phyloP scores from a whole-genome alignment of 2,797 vertebrate species.

The Enteromius paludinosus region DNA sequence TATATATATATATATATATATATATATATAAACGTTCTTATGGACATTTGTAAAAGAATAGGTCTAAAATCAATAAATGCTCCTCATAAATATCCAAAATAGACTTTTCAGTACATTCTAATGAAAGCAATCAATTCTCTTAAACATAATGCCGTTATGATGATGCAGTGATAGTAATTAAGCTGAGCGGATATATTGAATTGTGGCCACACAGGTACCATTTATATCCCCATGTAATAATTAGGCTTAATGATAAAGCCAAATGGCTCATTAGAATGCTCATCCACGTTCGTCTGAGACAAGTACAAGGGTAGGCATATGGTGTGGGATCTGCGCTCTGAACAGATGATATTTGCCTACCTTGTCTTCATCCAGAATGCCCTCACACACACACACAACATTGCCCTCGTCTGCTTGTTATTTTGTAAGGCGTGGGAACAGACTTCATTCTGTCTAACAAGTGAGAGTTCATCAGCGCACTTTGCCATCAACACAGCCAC shows the following conservation, averaged over 20 bases:
- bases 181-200: slow-evolving; percentile 71
- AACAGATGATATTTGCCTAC: slow-evolving; percentile 65
- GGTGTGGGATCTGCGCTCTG: slow-evolving; percentile 65
- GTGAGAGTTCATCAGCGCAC: slow-evolving; percentile 42
- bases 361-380: slow-evolving; percentile 52
- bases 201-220: slow-evolving; percentile 72
- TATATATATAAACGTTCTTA: too few relatives aligned
- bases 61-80: neutral
- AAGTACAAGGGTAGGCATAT: slow-evolving; percentile 64
- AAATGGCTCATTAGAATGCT: slow-evolving; percentile 77
- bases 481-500: slow-evolving; percentile 1
- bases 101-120: slow-evolving; percentile 60
- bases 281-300: slow-evolving; percentile 65
- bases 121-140: slow-evolving; percentile 73
- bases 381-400: slow-evolving; percentile 27
- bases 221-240: slow-evolving; percentile 76
- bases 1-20: too few relatives aligned
- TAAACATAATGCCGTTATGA: slow-evolving; percentile 70
- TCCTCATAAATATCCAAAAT: neutral
- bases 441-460: slow-evolving; percentile 30
- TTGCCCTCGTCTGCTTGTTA: slow-evolving; percentile 28
- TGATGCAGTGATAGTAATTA: slow-evolving; percentile 69
- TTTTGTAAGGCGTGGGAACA: slow-evolving; percentile 10
- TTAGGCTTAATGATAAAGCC: slow-evolving; percentile 77
- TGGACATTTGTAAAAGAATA: neutral